A percentile compares a stretch with the other conserved stretches of the same genome.
Conservation (phyloP, 2,113 vertebrate species). For the Camarhynchus parvulus region DNA sequence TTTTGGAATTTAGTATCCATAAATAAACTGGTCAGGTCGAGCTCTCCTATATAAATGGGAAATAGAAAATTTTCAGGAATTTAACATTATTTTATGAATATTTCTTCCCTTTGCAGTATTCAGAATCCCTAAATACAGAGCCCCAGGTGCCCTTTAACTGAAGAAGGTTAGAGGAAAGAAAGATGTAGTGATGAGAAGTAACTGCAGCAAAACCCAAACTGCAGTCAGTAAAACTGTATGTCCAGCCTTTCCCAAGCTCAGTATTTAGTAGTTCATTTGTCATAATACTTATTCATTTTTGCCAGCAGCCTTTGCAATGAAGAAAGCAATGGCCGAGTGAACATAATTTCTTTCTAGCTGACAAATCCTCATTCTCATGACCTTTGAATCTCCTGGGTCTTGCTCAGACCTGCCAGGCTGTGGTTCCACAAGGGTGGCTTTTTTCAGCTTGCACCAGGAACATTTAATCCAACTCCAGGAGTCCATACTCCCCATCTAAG, state of each 20-base stretch:
- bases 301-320: not conserved
- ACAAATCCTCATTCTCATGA: not conserved
- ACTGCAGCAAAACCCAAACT: not conserved
- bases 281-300: not conserved
- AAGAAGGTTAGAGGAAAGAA: not conserved
- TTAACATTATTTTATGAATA: not conserved
- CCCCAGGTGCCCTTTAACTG: not conserved
- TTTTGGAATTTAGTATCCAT: not conserved
- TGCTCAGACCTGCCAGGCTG: not conserved
- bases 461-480: not conserved
- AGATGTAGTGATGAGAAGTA: not conserved
- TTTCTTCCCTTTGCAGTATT: not conserved
- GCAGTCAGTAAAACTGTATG: not conserved
- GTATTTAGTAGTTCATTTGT: not conserved
- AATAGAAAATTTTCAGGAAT: not conserved
- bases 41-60: not conserved
- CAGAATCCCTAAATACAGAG: not conserved
- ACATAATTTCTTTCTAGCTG: not conserved
- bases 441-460: not conserved
- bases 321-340: not conserved
- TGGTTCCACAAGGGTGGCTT: rapidly evolving
- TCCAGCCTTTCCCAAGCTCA: not conserved
- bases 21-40: not conserved
- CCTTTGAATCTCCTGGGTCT: not conserved
- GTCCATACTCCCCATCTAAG: not conserved